phyloP scores from a whole-genome alignment of 2,888 invertebrate genomes.

The Chrysomela aeneicollis region DNA sequence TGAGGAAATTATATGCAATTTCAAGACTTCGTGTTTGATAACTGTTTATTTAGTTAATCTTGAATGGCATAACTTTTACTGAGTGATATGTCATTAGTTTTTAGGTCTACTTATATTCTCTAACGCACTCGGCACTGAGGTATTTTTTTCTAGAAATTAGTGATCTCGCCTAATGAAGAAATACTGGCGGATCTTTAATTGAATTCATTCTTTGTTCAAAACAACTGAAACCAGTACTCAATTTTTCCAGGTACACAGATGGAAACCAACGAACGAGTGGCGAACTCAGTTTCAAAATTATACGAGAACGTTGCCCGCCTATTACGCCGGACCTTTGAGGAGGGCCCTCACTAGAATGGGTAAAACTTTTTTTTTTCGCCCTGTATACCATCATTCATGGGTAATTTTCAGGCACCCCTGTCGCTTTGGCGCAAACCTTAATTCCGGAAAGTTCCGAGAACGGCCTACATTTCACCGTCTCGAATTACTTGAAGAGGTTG shows the following conservation, averaged over 20 bases:
- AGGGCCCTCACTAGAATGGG: constrained; percentile 92
- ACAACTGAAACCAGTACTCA: no score
- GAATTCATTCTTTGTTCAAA: no score
- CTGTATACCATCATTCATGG: neutral
- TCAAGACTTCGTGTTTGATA: no score
- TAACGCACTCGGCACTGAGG: no score
- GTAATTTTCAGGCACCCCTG: constrained; percentile 68
- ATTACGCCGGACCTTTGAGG: constrained; percentile 89
- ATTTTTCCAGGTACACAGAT: constrained; percentile 77
- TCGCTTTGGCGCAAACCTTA: constrained; percentile 80
- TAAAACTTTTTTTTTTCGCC: constrained; percentile 19
- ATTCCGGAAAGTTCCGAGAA: constrained; percentile 94
- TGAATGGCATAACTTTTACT: no score
- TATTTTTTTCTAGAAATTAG: no score
- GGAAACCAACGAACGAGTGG: constrained; percentile 94
- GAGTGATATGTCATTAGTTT: no score
- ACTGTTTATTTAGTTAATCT: no score
- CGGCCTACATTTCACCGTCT: constrained; percentile 89
- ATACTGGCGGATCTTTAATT: no score
- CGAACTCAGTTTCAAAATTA: constrained; percentile 92
- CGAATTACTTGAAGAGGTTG: constrained; percentile 93
- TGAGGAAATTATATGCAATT: no score
- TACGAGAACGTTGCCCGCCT: constrained; percentile 94
- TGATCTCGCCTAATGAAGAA: no score
- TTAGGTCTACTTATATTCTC: no score